Conservation (phyloP, 2,888 invertebrate species). For the Parascotia fuliginaria region DNA sequence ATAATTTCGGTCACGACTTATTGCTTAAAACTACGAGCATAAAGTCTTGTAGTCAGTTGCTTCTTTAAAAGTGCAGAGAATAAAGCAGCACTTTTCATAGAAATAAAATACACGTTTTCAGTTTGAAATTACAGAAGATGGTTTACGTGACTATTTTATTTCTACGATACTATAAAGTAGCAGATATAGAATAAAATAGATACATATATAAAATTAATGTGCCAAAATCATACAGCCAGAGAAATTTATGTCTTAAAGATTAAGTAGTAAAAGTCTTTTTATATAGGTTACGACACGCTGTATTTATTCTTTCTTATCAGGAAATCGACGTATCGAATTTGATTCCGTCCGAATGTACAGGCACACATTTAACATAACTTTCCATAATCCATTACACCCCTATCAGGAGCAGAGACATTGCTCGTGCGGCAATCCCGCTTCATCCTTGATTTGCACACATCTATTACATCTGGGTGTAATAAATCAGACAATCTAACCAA, state of each 20-base stretch:
- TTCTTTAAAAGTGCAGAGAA: constrained; percentile 1
- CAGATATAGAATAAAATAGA: not conserved
- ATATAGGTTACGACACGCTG: constrained; percentile 3
- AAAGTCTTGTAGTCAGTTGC: constrained; percentile 1
- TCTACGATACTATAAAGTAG: not conserved
- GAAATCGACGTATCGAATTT: constrained; percentile 25
- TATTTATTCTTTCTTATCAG: constrained; percentile 11
- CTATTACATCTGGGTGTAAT: constrained; percentile 15
- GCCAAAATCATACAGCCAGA: not conserved
- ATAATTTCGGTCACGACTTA: constrained; percentile 6
- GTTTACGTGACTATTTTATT: constrained; percentile 3
- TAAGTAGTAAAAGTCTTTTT: not conserved
- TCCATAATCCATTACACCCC: constrained; percentile 41
- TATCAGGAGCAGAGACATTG: constrained; percentile 29
- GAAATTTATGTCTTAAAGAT: not conserved
- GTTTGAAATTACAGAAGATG: not conserved
- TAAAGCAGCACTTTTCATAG: not conserved
- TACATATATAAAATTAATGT: not conserved
- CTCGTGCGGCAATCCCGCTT: constrained; percentile 22
- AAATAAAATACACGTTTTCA: constrained; percentile 1
- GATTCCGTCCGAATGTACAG: constrained; percentile 27
- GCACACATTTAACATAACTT: constrained; percentile 31
- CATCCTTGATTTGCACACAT: constrained; percentile 34
- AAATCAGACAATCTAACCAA: constrained; percentile 25
- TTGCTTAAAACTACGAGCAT: constrained; percentile 1